Base-by-base conservation (phyloP, 2,797 vertebrate genomes). In the Sebastiscus albofasciatus region DNA sequence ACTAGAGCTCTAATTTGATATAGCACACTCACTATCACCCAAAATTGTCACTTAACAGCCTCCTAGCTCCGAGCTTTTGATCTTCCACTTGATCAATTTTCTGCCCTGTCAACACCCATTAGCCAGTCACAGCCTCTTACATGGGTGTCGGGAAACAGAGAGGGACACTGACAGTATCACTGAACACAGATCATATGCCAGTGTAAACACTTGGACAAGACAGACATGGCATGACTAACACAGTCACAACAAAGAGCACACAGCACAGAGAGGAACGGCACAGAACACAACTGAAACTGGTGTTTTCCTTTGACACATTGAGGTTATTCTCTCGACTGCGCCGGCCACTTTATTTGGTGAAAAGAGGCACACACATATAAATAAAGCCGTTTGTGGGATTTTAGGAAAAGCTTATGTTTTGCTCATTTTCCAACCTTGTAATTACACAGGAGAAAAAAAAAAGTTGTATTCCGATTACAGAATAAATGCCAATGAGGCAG, bases 81-180 rank as follows among this genome's bases (percentile, higher is more conserved):
- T 92, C 79, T 87, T 85, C 68, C 83, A 87, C 88, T 91, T 93
- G 89, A 93, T 92, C 83, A 85, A 92, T 93, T 92, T 92, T 90
- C 87, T 87, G 84, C 88, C 69, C 72, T 90, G 91, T 92, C 93
- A 93, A 90, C 91, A 86, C 2, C 82, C 79, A 94, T 94, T 93
- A 94, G 78, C 29, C 79, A 59, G 75, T 88, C 88, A 79, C 85
- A 71, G 66, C 20, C 42, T 88, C 75, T 73, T 78, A 31, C 68
- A 80, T 22, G 78, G 88, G 69, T 84, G 81, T 84, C 79, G 24
- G 67, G 68, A 79, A 70, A 64, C 56, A 74, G 74, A 79, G 65
- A 55, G 59, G 56, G 78, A 83, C 68, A 64, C 60, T 22, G 77
- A 83, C 74, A 67, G 60, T 85, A 87, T 89, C 84, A 69, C 39